Conservation (phyloP, 2,113 vertebrate genomes). For the Equus przewalskii region DNA sequence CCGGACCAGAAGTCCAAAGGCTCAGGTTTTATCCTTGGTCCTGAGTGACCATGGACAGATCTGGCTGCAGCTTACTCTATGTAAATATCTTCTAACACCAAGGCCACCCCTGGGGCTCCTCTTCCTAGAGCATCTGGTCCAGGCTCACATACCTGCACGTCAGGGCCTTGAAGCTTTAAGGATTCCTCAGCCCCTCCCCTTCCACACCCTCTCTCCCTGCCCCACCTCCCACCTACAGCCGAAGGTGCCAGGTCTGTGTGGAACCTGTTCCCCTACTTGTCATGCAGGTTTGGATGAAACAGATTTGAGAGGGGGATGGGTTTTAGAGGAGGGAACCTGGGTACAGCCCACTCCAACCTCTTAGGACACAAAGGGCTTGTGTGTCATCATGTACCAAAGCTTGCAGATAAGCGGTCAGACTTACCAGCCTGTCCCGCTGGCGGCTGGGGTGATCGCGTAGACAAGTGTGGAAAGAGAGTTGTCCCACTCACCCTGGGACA, state of each 20-base stretch:
- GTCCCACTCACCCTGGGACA: not conserved
- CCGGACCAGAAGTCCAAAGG: not conserved
- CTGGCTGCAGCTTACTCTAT: not conserved
- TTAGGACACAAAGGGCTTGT: not conserved
- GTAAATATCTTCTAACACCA: not conserved
- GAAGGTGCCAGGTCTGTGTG: slow-evolving; percentile 60
- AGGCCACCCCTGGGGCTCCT: not conserved
- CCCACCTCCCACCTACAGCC: slow-evolving; percentile 80
- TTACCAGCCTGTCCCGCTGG: not conserved
- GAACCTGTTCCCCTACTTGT: slow-evolving; percentile 79
- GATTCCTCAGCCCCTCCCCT: not conserved
- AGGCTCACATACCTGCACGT: not conserved
- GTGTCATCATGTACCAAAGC: not conserved
- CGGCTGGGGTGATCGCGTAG: not conserved
- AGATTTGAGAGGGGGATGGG: slow-evolving; percentile 51
- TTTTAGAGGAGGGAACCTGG: not conserved
- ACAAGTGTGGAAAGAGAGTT: not conserved
- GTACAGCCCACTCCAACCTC: not conserved
- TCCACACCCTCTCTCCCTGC: slow-evolving; percentile 58
- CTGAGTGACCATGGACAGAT: not conserved
- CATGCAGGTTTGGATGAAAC: slow-evolving; percentile 78
- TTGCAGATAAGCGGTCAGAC: not conserved
- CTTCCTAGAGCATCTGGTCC: not conserved
- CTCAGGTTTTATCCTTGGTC: not conserved
- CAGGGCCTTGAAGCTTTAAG: not conserved